Evolutionary conservation across 53 echinoderm and acorn worm genomes (phyloP).

Genomic region (Glandiceps talaboti): DNA sequence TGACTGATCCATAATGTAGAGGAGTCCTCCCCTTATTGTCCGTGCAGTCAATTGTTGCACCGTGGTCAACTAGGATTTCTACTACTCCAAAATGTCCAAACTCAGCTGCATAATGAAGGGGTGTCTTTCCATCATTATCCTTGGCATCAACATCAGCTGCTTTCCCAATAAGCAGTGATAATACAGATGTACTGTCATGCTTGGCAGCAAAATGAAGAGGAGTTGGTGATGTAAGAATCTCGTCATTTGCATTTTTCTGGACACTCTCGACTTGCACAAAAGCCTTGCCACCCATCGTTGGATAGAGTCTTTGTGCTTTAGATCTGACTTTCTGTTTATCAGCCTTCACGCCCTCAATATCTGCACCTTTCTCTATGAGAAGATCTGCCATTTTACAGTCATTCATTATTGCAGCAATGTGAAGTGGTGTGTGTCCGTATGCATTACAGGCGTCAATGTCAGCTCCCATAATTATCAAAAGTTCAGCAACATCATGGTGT

Average conservation of each 20-base stretch:
- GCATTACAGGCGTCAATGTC: not conserved
- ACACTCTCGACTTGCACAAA: not conserved
- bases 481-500: not conserved
- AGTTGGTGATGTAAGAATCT: not conserved
- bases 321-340: not conserved
- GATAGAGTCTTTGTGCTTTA: not conserved
- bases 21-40: not conserved
- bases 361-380: not conserved
- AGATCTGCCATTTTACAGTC: not conserved
- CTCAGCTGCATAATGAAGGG: not conserved
- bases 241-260: not conserved
- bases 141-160: not conserved
- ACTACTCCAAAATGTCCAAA: not conserved
- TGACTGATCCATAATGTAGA: not conserved
- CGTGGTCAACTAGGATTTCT: not conserved
- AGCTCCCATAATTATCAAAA: not conserved
- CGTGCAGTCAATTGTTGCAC: not conserved
- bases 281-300: not conserved
- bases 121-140: not conserved
- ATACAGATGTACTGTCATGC: not conserved
- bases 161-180: not conserved
- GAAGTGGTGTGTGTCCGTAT: not conserved
- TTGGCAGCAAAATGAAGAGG: not conserved
- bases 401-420: not conserved
- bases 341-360: not conserved